A percentile compares a stretch with the other conserved stretches of the same genome.
Conservation (phyloP, 1,140 invertebrate species). For the Acromyrmex charruanus region DNA sequence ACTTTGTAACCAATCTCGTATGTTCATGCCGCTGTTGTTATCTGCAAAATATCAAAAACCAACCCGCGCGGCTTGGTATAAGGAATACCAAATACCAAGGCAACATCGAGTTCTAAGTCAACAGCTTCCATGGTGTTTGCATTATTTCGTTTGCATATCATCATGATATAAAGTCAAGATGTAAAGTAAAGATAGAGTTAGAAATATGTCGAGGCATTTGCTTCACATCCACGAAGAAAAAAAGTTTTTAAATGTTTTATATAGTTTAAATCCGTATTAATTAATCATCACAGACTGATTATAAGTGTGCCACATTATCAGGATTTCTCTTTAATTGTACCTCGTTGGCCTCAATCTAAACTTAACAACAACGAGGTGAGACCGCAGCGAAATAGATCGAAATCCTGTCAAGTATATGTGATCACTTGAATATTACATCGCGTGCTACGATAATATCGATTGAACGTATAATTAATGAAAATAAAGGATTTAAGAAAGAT, state of each 20-base stretch:
- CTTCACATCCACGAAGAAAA: conserved; percentile 17
- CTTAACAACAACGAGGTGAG: not conserved
- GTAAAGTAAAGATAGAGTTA: not conserved
- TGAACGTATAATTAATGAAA: conserved; percentile 46
- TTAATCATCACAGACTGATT: conserved; percentile 11
- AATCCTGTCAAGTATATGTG: conserved; percentile 21
- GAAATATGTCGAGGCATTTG: conserved; percentile 52
- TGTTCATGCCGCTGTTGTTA: conserved; percentile 70
- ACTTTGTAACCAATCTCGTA: conserved; percentile 71
- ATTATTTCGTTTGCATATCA: not conserved
- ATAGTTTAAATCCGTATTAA: not conserved
- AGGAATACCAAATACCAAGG: conserved; percentile 54
- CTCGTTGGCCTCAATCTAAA: conserved; percentile 2
- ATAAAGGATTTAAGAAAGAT: conserved; percentile 34
- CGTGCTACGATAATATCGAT: conserved; percentile 36
- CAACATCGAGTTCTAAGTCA: conserved; percentile 46
- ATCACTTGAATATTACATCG: conserved; percentile 39
- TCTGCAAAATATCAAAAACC: conserved; percentile 75
- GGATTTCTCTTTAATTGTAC: conserved; percentile 18
- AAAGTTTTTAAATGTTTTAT: not conserved
- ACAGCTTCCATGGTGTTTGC: conserved; percentile 70
- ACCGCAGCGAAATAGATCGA: conserved; percentile 34
- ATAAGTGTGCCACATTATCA: not conserved
- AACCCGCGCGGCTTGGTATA: conserved; percentile 66
- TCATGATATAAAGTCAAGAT: not conserved